phyloP scores from a whole-genome alignment of 2,113 vertebrate genomes.

The Coptodon bakossiorum region DNA sequence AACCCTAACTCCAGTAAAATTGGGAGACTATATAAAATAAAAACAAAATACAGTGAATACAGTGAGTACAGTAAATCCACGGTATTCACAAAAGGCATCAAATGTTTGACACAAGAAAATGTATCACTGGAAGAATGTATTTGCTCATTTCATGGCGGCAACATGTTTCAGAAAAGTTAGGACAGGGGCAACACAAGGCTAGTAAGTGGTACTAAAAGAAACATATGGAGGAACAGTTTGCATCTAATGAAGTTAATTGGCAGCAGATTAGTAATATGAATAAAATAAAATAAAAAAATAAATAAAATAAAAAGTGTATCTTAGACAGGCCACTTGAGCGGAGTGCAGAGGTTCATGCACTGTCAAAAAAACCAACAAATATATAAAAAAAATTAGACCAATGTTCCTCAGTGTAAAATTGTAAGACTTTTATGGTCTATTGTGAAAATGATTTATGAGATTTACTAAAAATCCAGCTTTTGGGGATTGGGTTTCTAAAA shows the following conservation, averaged over 20 bases:
- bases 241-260: background rate
- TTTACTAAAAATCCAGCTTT: background rate
- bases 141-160: background rate
- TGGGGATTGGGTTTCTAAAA: background rate
- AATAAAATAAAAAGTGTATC: background rate
- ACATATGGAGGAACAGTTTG: background rate
- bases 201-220: background rate
- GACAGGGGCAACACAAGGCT: background rate
- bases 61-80: background rate
- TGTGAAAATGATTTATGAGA: background rate
- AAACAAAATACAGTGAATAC: background rate
- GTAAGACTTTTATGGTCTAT: background rate
- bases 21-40: background rate
- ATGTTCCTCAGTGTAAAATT: background rate
- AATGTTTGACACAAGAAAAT: background rate
- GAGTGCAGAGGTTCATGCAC: background rate
- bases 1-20: background rate
- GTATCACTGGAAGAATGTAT: background rate
- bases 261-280: background rate
- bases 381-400: too few relatives aligned
- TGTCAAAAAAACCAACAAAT: background rate
- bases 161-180: background rate
- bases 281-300: background rate
- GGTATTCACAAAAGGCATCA: background rate
- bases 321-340: background rate